Percentiles rank a stretch among this genome's conserved stretches.
Conservation (phyloP, 1,140 invertebrate species). For the Formica exsecta region DNA sequence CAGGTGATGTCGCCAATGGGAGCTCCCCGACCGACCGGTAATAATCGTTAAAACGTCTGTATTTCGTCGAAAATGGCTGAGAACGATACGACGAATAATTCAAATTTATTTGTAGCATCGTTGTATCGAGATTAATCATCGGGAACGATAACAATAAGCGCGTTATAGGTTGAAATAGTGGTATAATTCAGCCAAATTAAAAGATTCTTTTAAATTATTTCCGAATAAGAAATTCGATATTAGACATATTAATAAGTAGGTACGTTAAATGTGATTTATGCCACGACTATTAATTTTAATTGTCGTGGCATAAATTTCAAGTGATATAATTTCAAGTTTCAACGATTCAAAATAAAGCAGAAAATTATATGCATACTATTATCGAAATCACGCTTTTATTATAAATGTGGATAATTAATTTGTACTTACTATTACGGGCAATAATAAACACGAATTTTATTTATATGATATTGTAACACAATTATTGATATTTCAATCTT, state of each 20-base stretch:
- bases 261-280: conserved; percentile 19
- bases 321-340: neutral
- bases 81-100: conserved; percentile 17
- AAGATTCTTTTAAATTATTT: neutral
- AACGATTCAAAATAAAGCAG: neutral
- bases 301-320: no score
- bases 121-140: neutral
- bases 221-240: neutral
- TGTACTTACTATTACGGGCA: conserved; percentile 14
- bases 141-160: neutral
- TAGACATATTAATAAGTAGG: neutral
- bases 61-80: conserved; percentile 23
- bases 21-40: conserved; percentile 50
- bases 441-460: conserved; percentile 12
- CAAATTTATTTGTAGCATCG: neutral
- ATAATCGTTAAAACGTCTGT: conserved; percentile 64
- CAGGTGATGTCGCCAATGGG: conserved; percentile 71
- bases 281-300: neutral
- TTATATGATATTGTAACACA: neutral
- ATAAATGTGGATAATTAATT: neutral
- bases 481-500: conserved; percentile 1
- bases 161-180: neutral
- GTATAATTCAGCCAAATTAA: neutral
- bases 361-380: conserved; percentile 25
- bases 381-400: conserved; percentile 27